Evolutionary conservation across 2,888 invertebrate genomes (phyloP).

Genomic region (Nesidiocoris tenuis): DNA sequence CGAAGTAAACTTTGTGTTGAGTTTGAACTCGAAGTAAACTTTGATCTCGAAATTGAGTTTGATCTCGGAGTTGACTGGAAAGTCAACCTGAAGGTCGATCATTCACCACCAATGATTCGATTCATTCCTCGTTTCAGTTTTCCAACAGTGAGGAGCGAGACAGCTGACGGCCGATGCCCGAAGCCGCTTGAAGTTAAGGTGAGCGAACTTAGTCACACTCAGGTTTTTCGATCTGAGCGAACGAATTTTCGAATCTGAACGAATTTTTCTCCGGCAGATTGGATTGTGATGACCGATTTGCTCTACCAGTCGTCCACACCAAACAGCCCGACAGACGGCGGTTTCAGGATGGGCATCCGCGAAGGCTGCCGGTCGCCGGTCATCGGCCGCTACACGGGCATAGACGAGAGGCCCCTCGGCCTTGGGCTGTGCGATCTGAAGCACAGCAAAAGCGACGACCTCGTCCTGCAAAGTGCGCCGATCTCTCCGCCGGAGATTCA

Average conservation of each 20-base stretch:
- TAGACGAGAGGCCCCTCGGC: constrained; percentile 47
- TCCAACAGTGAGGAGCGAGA: background rate
- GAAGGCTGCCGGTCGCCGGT: constrained; percentile 49
- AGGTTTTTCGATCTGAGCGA: no score
- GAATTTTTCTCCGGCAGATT: no score
- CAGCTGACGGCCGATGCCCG: background rate
- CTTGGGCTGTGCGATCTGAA: constrained; percentile 55
- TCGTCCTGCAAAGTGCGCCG: constrained; percentile 57
- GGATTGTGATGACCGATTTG: constrained; percentile 45
- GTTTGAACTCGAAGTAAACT: no score
- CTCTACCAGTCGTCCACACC: constrained; percentile 37
- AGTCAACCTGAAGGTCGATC: no score
- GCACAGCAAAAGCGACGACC: constrained; percentile 59
- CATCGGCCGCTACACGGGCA: constrained; percentile 47
- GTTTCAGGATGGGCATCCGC: constrained; percentile 46
- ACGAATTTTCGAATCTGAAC: no score
- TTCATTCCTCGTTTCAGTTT: background rate
- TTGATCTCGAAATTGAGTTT: no score
- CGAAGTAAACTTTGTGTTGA: no score
- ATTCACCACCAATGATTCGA: no score
- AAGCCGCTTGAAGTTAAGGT: background rate
- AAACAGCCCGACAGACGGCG: constrained; percentile 45
- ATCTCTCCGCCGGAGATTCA: constrained; percentile 56
- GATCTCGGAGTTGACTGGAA: no score
- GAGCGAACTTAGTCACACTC: no score